A percentile compares a stretch with the other conserved stretches of the same genome.
Conservation (phyloP, 2,888 invertebrate species). For the Philhelius pedissequus region DNA sequence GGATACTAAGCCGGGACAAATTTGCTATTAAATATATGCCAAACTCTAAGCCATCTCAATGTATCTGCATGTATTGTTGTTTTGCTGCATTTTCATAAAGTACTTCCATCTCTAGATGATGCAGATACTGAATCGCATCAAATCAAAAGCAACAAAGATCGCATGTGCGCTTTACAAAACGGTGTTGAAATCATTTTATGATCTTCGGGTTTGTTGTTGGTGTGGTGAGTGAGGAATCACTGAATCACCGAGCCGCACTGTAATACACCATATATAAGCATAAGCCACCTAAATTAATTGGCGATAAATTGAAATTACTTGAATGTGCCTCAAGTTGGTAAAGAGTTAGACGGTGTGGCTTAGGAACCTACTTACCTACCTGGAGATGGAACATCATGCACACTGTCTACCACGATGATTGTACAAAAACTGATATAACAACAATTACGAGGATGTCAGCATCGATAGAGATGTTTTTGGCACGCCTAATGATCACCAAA, state of each 20-base stretch:
- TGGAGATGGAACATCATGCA: constrained; percentile 20
- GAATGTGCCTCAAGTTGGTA: not conserved
- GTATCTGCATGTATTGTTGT: not conserved
- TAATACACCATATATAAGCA: not conserved
- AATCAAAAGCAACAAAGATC: constrained; percentile 3
- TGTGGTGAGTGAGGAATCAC: not conserved
- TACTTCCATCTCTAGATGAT: not conserved
- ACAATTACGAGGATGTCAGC: constrained; percentile 61
- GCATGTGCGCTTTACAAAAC: constrained; percentile 12
- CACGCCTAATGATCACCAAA: constrained; percentile 57
- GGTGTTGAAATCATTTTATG: not conserved
- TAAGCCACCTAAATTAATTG: constrained; percentile 65
- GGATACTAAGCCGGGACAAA: constrained; percentile 43
- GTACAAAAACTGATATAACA: constrained; percentile 45
- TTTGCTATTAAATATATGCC: constrained; percentile 33
- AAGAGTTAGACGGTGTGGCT: not conserved
- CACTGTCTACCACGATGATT: not conserved
- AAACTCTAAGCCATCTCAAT: not conserved
- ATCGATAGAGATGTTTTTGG: constrained; percentile 61
- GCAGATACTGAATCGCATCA: not conserved
- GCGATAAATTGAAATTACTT: constrained; percentile 62
- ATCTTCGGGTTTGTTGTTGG: constrained; percentile 11
- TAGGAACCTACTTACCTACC: constrained; percentile 18
- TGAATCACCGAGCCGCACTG: not conserved
- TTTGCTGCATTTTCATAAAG: not conserved